A percentile compares a stretch with the other conserved stretches of the same genome.
Conservation (phyloP, 2,797 vertebrate genomes). For the Brachyalestes nurse region DNA sequence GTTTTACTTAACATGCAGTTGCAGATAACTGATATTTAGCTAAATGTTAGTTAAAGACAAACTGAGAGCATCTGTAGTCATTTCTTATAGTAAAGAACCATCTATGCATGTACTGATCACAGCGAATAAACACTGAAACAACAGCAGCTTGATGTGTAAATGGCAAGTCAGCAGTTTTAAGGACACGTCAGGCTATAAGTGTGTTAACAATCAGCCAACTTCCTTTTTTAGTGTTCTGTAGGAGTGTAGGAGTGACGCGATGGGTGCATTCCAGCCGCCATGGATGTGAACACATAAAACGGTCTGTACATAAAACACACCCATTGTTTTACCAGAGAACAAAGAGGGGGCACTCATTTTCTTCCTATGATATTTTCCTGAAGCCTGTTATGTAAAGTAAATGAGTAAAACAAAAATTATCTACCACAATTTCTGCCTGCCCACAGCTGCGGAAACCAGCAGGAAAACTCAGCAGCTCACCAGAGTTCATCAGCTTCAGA, state of each 20-base stretch:
- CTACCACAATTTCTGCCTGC: not conserved
- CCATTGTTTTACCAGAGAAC: slow-evolving; percentile 10
- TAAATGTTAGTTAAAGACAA: no score
- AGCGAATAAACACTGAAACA: not conserved
- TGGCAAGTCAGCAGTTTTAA: slow-evolving; percentile 20
- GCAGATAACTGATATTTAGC: no score
- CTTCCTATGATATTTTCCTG: not conserved
- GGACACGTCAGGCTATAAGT: slow-evolving; percentile 55
- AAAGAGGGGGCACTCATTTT: not conserved
- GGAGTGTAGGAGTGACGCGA: slow-evolving; percentile 4
- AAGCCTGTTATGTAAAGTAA: not conserved
- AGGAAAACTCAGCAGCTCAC: not conserved
- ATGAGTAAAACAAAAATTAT: not conserved
- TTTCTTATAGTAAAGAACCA: no score
- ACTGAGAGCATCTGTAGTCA: no score
- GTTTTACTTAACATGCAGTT: no score
- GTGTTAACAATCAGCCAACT: slow-evolving; percentile 25
- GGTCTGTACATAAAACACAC: slow-evolving; percentile 45
- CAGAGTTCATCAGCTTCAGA: slow-evolving; percentile 5
- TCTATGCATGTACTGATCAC: not conserved
- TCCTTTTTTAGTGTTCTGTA: slow-evolving; percentile 38
- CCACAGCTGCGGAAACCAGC: not conserved
- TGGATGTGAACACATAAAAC: slow-evolving; percentile 3
- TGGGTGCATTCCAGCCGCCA: slow-evolving; percentile 17
- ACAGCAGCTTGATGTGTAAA: not conserved